phyloP scores from a whole-genome alignment of 1,140 invertebrate genomes.

The Temnothorax curvispinosus region DNA sequence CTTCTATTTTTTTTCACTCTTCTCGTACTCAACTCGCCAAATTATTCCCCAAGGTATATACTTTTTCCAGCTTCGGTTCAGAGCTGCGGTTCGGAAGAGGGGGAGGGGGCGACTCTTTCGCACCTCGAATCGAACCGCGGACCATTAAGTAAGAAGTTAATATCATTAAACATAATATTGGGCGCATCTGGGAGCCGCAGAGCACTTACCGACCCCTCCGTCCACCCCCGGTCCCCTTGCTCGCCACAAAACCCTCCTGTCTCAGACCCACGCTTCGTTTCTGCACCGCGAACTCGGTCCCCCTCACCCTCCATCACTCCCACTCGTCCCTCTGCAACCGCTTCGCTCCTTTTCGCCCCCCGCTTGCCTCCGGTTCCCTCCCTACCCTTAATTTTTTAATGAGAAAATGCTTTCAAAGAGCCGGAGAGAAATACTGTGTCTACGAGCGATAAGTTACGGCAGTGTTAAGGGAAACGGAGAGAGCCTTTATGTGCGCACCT shows the following conservation, averaged over 20 bases:
- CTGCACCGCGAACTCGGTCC: conserved; percentile 71
- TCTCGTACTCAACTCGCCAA: conserved; percentile 66
- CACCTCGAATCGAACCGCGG: conserved; percentile 86
- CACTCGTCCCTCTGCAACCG: conserved; percentile 56
- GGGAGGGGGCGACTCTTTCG: conserved; percentile 72
- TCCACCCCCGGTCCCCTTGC: conserved; percentile 53
- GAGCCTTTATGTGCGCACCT: conserved; percentile 40
- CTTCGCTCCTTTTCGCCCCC: conserved; percentile 55
- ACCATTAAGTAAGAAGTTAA: conserved; percentile 87
- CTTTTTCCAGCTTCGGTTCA: conserved; percentile 74
- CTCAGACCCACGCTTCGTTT: conserved; percentile 53
- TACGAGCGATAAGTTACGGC: conserved; percentile 85
- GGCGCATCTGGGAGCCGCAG: conserved; percentile 86
- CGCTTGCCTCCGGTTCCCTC: conserved; percentile 49
- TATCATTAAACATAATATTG: conserved; percentile 87
- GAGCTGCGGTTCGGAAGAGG: conserved; percentile 42
- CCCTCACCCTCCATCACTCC: conserved; percentile 49
- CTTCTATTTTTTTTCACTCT: conserved; percentile 22
- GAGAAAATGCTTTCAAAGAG: conserved; percentile 87
- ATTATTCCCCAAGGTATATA: conserved; percentile 80
- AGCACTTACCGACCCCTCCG: conserved; percentile 83
- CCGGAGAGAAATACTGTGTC: conserved; percentile 84
- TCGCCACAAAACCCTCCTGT: conserved; percentile 60
- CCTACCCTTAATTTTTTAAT: conserved; percentile 86
- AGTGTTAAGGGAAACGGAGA: conserved; percentile 81